Percentiles rank a stretch among this genome's conserved stretches.
Conservation (phyloP, 2,113 vertebrate genomes). For the Alethe castanea region DNA sequence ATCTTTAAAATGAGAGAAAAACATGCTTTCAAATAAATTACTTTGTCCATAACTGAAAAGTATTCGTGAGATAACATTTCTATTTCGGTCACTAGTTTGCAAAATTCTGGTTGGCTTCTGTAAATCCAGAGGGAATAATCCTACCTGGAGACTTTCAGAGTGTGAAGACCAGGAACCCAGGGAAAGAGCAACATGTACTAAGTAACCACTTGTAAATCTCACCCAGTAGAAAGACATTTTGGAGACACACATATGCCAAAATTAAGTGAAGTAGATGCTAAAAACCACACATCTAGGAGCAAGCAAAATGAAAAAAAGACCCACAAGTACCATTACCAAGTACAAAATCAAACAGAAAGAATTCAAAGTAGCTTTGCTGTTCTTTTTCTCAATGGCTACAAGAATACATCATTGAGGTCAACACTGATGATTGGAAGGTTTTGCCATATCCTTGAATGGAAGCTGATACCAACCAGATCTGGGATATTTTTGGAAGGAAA, state of each 20-base stretch:
- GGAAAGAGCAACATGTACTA: accelerated
- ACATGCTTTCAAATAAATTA: background rate
- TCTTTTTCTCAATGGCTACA: background rate
- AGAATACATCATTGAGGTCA: background rate
- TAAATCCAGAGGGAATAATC: background rate
- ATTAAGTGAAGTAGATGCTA: background rate
- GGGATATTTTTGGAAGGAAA: background rate
- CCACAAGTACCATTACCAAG: background rate
- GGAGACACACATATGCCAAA: background rate
- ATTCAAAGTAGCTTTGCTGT: background rate
- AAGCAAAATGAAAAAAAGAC: background rate
- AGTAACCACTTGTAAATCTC: background rate
- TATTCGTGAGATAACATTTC: background rate
- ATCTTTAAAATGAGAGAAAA: background rate
- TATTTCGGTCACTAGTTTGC: background rate
- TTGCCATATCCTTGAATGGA: background rate
- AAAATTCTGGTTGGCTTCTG: background rate
- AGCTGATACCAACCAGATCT: background rate
- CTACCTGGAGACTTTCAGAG: background rate
- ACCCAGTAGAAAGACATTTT: background rate
- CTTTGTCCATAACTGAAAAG: background rate
- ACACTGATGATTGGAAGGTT: background rate
- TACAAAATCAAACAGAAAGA: background rate
- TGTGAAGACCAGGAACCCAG: background rate
- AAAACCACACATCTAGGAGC: background rate